Evolutionary conservation across 1,140 invertebrate species (phyloP), one percentile per base, ranked within the genome.

Genomic region (Planococcus citri): DNA sequence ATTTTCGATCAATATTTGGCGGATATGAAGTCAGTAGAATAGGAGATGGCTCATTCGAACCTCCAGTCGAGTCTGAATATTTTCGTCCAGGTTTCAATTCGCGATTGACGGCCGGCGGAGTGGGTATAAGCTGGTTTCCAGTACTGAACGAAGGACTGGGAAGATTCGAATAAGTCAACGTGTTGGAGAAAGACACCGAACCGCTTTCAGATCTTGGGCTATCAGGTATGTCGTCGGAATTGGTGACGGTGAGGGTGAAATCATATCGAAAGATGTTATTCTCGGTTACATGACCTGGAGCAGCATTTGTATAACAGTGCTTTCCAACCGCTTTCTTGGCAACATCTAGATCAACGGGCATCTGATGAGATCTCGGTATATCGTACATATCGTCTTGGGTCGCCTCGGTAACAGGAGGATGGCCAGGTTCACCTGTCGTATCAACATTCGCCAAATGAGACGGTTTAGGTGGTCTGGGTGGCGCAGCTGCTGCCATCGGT

Each of bases 401-500:
- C 33, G 33, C 10, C 9, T 29, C 20, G 2, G 27, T 21, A 6
- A 20, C 57, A 25, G 70, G 21, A 10, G 67, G 29, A 25, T 71
- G 41, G n/a, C 58, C 3, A 8, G 57, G 21, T 20, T 60, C 8
- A 22, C 8, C 57, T 4, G 4, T 20, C 67, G 78, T 74, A 8
- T 60, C n/a, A 22, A 6, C 57, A 9, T 4, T 60, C 67, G 78
- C 74, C 76, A 80, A 78, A 70, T 86, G 83, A n/a, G 83, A 79
- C 6, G 88, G 87, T 78, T 90, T 90, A 0, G 88, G 88, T n/a
- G 88, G 88, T 72, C 88, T 80, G 1, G 88, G 88, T 9, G 88
- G 88, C 14, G 85, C 84, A 22, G 77, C 75, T 57, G 78, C 74
- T 69, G 76, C 75, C 22, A 77, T 77, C 1, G 60, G 21, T n/a